phyloP scores from a whole-genome alignment of 2,797 vertebrate species.

The Oreochromis mossambicus region DNA sequence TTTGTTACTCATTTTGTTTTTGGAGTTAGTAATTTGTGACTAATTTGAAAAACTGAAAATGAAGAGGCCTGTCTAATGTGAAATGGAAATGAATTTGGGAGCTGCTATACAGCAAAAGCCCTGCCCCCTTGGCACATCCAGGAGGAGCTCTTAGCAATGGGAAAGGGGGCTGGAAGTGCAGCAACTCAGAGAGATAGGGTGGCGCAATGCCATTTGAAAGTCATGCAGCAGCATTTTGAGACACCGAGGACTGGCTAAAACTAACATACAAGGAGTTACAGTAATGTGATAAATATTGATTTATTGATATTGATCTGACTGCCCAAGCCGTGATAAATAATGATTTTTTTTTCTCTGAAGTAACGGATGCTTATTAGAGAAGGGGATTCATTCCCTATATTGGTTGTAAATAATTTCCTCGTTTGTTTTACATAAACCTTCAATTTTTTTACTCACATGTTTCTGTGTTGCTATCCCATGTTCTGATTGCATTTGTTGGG shows the following conservation, averaged over 20 bases:
- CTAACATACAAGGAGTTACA: background rate
- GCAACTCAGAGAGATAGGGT: background rate
- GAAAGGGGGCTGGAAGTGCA: background rate
- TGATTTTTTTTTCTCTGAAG: fast-evolving
- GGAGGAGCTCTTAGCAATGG: background rate
- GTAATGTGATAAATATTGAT: background rate
- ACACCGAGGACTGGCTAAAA: background rate
- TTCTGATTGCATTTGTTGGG: background rate
- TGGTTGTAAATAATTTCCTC: background rate
- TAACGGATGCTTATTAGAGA: background rate
- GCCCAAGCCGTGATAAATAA: background rate
- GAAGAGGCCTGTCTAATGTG: background rate
- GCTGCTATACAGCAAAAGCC: background rate
- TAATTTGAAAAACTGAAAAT: background rate
- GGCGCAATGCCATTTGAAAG: fast-evolving
- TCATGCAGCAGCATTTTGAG: background rate
- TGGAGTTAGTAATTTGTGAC: background rate
- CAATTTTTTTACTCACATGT: background rate
- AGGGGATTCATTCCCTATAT: background rate
- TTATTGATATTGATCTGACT: background rate
- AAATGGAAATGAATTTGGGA: background rate
- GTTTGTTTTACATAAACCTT: background rate
- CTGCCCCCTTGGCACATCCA: background rate
- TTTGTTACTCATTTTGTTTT: fast-evolving
- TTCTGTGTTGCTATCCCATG: background rate